These are phyloP conservation scores for Perognathus longimembris DNA, from an alignment of 2,113 vertebrate species.

Conservation along the genomic window DNA sequence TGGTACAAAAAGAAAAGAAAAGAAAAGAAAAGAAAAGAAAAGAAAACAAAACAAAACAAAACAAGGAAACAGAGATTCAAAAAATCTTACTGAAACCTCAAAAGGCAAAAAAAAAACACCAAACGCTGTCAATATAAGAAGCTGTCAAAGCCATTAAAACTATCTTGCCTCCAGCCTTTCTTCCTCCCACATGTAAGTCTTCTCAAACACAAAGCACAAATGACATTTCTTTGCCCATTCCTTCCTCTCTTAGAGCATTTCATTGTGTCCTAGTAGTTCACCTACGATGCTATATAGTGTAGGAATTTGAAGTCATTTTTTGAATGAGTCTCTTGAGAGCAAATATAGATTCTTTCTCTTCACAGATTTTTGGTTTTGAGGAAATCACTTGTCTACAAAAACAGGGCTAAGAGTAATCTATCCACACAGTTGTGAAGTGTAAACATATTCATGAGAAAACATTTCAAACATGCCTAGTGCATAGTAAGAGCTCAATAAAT, in stretches of 20 bases:
- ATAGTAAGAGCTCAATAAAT: background rate
- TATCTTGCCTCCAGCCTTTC: background rate
- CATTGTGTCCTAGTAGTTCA: background rate
- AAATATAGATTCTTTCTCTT: background rate
- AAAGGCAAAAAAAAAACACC: background rate
- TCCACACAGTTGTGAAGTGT: background rate
- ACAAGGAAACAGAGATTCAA: background rate
- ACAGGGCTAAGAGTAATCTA: background rate
- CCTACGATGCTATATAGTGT: background rate
- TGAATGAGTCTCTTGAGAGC: background rate
- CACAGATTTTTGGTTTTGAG: background rate
- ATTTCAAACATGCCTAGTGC: background rate
- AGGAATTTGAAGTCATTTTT: background rate
- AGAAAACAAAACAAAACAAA: background rate
- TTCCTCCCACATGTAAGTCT: background rate
- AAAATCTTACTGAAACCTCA: background rate
- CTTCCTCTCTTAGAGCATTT: background rate
- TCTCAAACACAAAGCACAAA: background rate
- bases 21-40: too few species aligned
- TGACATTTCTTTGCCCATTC: background rate
- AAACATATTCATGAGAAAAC: background rate
- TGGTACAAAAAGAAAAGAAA: too few species aligned
- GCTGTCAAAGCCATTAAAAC: background rate
- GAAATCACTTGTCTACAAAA: background rate
- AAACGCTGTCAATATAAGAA: background rate